Base-by-base conservation (phyloP, 2,888 invertebrate species). In the Lithodes maja region DNA sequence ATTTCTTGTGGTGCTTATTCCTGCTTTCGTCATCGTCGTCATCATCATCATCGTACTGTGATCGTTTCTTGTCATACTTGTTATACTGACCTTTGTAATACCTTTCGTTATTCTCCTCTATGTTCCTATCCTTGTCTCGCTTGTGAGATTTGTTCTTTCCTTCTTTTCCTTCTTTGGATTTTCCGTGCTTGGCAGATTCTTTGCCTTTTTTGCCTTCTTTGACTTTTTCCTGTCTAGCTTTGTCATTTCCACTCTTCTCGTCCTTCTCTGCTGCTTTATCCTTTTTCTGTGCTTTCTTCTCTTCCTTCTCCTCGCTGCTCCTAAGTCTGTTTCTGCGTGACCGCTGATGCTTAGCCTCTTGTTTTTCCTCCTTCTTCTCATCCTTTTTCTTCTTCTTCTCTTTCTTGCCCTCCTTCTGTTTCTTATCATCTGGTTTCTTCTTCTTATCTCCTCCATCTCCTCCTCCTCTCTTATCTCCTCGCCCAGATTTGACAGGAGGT, bases 71-170 rank as follows among this genome's bases (percentile, higher is more conserved):
- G 53, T 91, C 88, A 55, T 89, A 86, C 69, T 86, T 91, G 17
- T 91, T 91, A 74, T 90, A 89, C 49, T 91, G 91, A 17, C 88
- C 90, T n/a, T 86, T 90, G 79, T 87, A 90, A 80, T 90, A 90
- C 52, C 82, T 86, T 3, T 79, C 61, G 49, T 86, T 61, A 12
- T 88, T 86, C 33, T 82, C 85, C 68, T 89, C 54, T 3, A 82
- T 17, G 5, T 33, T 85, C n/a, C 68, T 81, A 15, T 77, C 75
- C 52, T 17, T 68, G 17, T 68, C 71, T 52, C 85, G 53, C 55
- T 61, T 82, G 3, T 74, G 81, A 50, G 71, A 33, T 55, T 81
- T 50, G 7, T 74, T n/a, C 2, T 75, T 54, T 77, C 68, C 12
- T 71, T 82, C 52, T 77, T 68, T 9, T 77, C 74, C 17, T 49